Percentiles rank a stretch among this genome's conserved stretches.
phyloP scores from a whole-genome alignment of 2,797 vertebrate species.

The Pygocentrus nattereri region DNA sequence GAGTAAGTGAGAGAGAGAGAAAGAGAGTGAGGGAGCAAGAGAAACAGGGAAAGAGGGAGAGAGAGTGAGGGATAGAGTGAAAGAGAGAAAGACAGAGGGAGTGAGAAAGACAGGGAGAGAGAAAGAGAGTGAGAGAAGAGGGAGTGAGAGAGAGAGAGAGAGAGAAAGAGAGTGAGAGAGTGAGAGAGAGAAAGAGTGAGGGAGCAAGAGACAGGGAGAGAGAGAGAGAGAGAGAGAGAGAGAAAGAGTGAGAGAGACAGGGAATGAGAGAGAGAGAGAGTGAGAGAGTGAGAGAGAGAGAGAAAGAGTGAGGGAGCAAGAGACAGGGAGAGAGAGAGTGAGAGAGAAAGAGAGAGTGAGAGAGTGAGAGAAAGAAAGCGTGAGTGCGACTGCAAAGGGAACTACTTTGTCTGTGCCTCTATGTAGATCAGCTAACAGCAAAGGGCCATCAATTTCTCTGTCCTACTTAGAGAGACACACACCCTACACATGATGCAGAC shows the following conservation, averaged over 20 bases:
- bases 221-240: too few species aligned
- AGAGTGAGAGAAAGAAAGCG: background rate
- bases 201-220: too few species aligned
- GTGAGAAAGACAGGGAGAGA: background rate
- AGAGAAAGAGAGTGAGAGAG: background rate
- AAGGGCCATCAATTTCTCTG: slow-evolving; percentile 83
- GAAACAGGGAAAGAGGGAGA: background rate
- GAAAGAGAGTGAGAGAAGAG: too few species aligned
- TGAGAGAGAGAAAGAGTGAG: too few species aligned
- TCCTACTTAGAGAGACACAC: slow-evolving; percentile 78
- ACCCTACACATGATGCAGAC: slow-evolving; percentile 4
- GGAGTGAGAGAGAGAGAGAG: too few species aligned
- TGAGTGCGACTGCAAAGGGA: slow-evolving; percentile 68
- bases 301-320: slow-evolving; percentile 35
- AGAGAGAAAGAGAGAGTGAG: background rate
- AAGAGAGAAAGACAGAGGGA: background rate
- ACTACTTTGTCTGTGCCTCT: slow-evolving; percentile 81
- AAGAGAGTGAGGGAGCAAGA: background rate
- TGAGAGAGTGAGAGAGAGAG: background rate
- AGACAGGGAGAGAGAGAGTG: too few species aligned
- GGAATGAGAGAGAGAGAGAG: slow-evolving; percentile 53
- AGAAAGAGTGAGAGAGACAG: slow-evolving; percentile 60
- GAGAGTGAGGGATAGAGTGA: background rate
- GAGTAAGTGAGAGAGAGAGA: background rate
- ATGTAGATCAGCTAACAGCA: slow-evolving; percentile 84